Evolutionary conservation across 1,140 invertebrate species (phyloP).

Genomic region (Heliothis virescens): DNA sequence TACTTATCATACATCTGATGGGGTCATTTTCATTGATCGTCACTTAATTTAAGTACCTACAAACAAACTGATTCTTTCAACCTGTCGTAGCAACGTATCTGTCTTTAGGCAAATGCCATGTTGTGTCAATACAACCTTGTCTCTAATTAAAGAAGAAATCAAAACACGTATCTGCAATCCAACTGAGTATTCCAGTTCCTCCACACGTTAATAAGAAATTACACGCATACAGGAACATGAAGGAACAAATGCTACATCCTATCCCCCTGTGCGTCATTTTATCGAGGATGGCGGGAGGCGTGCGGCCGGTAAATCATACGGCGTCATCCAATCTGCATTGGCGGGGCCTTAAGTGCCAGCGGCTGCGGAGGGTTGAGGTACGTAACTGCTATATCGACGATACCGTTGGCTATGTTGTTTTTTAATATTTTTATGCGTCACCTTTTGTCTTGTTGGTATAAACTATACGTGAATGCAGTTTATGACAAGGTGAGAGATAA

Average conservation of each 20-base stretch:
- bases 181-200: neutral
- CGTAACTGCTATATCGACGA: slow-evolving; percentile 12
- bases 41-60: no score
- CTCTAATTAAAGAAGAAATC: neutral
- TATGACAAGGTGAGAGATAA: no score
- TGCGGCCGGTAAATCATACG: slow-evolving; percentile 51
- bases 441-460: neutral
- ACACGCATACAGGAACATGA: slow-evolving; percentile 25
- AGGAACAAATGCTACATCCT: slow-evolving; percentile 30
- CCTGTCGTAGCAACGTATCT: no score
- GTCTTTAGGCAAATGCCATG: no score
- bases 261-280: slow-evolving; percentile 41
- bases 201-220: slow-evolving; percentile 41
- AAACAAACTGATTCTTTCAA: no score
- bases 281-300: slow-evolving; percentile 13
- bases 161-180: neutral
- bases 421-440: neutral
- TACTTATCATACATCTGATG: neutral
- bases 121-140: no score
- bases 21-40: no score
- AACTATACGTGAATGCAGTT: no score
- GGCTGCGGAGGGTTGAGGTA: slow-evolving; percentile 28
- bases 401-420: neutral
- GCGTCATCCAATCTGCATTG: slow-evolving; percentile 53
- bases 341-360: slow-evolving; percentile 41